A percentile compares a stretch with the other conserved stretches of the same genome.
These are phyloP conservation scores for Ceratina japonica DNA, from an alignment of 1,140 invertebrate species.

Conservation along the genomic window DNA sequence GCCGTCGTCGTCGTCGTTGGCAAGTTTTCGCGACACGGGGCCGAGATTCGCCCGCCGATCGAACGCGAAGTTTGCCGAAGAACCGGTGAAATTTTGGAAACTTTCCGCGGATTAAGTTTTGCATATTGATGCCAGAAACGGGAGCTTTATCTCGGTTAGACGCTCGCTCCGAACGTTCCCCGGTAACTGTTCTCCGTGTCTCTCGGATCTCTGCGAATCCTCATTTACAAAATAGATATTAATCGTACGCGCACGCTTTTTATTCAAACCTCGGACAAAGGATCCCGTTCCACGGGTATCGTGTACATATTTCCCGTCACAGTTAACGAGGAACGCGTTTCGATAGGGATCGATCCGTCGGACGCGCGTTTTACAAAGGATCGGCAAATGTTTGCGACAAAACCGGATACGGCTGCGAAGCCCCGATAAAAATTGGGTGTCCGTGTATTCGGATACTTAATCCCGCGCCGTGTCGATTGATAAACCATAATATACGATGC, in stretches of 20 bases:
- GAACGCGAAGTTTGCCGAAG: not conserved
- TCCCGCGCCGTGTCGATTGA: constrained; percentile 36
- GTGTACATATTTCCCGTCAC: too few species aligned
- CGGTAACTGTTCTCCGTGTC: not conserved
- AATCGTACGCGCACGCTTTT: too few species aligned
- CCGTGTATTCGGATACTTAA: constrained; percentile 20
- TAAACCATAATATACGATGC: constrained; percentile 39
- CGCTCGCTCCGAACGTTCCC: too few species aligned
- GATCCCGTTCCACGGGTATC: too few species aligned
- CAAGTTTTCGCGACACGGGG: not conserved
- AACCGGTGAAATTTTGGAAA: not conserved
- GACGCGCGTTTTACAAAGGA: constrained; percentile 4
- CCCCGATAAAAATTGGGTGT: constrained; percentile 32
- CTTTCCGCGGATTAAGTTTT: not conserved
- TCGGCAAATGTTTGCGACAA: not conserved
- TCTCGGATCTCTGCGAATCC: too few species aligned
- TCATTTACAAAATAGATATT: too few species aligned
- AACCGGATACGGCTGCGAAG: constrained; percentile 1
- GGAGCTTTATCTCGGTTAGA: not conserved
- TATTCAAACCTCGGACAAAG: too few species aligned
- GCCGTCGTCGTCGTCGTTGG: not conserved
- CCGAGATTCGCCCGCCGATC: not conserved
- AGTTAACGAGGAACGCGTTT: not conserved
- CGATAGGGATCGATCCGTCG: not conserved
- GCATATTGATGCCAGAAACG: not conserved